These are phyloP conservation scores for Dipodomys merriami DNA, from an alignment of 2,113 vertebrate species.

Conservation along the genomic window DNA sequence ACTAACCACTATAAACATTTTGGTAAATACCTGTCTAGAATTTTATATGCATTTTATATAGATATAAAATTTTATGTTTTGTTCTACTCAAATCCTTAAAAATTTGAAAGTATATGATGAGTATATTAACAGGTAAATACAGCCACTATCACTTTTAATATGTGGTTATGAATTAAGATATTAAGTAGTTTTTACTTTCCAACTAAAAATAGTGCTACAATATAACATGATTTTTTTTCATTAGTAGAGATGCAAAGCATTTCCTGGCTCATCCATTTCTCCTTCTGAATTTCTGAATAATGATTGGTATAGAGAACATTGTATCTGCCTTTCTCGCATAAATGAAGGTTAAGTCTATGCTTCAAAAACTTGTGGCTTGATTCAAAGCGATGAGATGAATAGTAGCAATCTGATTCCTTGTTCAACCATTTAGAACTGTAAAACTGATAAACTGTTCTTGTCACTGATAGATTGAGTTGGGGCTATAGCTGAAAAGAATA, in stretches of 20 bases:
- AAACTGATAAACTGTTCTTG: neutral
- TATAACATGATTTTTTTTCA: slow-evolving; percentile 5
- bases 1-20: slow-evolving; percentile 9
- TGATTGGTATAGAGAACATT: neutral
- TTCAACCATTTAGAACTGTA: neutral
- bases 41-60: slow-evolving; percentile 13
- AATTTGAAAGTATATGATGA: neutral
- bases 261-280: neutral
- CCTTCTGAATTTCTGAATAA: slow-evolving; percentile 5
- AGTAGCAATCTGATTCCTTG: neutral
- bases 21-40: neutral
- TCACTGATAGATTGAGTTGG: neutral
- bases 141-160: slow-evolving; percentile 11
- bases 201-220: neutral
- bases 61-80: slow-evolving; percentile 4
- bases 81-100: slow-evolving; percentile 16
- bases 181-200: slow-evolving; percentile 14
- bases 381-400: neutral
- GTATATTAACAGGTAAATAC: neutral
- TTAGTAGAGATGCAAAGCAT: neutral
- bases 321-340: neutral
- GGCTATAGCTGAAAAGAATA: neutral
- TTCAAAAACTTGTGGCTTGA: neutral
- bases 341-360: neutral
- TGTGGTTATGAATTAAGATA: slow-evolving; percentile 2